Evolutionary conservation across 2,797 vertebrate genomes (phyloP).

Genomic region (Clarias pachynema): DNA sequence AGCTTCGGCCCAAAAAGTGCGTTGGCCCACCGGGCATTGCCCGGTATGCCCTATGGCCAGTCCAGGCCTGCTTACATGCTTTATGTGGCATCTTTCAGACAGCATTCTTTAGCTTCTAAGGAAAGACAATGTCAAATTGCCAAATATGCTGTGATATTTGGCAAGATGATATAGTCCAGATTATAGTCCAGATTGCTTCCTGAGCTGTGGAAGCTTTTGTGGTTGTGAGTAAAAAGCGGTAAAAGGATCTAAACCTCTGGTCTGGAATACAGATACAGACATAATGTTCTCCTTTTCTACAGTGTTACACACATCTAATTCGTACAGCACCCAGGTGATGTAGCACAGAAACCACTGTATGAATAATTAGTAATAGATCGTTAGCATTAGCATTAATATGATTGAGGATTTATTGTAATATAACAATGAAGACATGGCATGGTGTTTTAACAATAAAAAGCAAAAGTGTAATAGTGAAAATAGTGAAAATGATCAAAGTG

Average conservation of each 20-base stretch:
- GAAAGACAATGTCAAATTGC: background rate
- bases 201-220: background rate
- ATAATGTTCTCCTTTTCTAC: background rate
- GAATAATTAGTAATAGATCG: background rate
- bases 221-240: background rate
- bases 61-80: too few relatives aligned
- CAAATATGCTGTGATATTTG: background rate
- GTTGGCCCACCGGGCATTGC: too few relatives aligned
- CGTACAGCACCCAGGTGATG: background rate
- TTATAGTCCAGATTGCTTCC: background rate
- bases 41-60: too few relatives aligned
- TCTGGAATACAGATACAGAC: slow-evolving; percentile 18
- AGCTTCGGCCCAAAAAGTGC: too few relatives aligned
- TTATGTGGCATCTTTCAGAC: background rate
- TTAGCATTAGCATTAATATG: background rate
- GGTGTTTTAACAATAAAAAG: background rate
- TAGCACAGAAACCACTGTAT: too few relatives aligned
- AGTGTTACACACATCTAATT: background rate
- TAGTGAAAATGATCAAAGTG: too few relatives aligned
- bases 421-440: background rate
- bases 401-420: background rate
- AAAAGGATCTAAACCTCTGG: background rate
- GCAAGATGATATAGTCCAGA: too few relatives aligned
- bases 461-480: background rate
- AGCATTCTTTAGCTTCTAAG: background rate